Base-by-base conservation (phyloP, 2,797 vertebrate species). In the Notolabrus celidotus region DNA sequence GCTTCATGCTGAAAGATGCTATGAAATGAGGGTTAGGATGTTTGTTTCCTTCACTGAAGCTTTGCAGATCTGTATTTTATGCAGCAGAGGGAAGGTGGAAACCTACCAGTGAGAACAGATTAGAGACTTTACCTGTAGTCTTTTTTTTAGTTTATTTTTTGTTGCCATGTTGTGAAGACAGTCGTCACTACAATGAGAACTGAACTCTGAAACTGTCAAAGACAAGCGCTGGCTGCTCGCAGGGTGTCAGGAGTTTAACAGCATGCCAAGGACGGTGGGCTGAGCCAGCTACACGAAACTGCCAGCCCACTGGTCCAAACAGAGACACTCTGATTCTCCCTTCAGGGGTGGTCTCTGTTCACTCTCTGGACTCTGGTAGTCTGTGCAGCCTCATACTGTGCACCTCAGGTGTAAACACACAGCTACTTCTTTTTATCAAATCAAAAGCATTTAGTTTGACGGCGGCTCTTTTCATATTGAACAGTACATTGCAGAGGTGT, bases 61-160 rank as follows among this genome's bases (percentile, higher is more conserved):
- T 7, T 7, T 59, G 60, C 6, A 25, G 31, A 51, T 56, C 60
- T 71, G 67, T 20, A 47, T 27, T 57, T n/a, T 52, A 7, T 33
- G 34, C 16, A 11, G 56, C 42, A 29, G 29, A 39, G 10, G 22
- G 22, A 12, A 55, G 58, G 36, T n/a, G 69, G 50, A 69, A 52
- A 34, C 42, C 54, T 38, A 47, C 51, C 59, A 55, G 53, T 36
- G 39, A 33, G 45, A 77, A 67, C 76, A 70, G 71, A 82, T 45
- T 65, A 53, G 57, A 65, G 55, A 58, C 68, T 43, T 58, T 67
- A 75, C 74, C 43, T 33, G 29, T 38, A 55, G 61, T 76, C 57
- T 61, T 36, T 82, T 29, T 80, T 71, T 67, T 62, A 52, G 47
- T 33, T 61, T 36, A 82, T 29, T 80, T 71, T 67, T 62, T 52